phyloP scores from a whole-genome alignment of 2,888 invertebrate genomes.

The Meganola albula region DNA sequence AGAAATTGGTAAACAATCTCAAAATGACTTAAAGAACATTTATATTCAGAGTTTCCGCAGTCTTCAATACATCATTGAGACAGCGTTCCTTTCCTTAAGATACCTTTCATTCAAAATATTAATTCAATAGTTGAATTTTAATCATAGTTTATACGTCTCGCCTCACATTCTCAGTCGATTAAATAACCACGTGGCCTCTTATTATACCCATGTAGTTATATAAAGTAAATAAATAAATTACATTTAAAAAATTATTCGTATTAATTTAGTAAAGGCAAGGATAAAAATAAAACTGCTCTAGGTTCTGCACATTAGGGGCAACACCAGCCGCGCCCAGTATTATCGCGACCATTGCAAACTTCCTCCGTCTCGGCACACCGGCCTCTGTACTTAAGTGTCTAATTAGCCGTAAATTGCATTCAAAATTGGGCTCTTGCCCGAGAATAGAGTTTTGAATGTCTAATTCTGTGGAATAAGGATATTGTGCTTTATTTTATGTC shows the following conservation, averaged over 20 bases:
- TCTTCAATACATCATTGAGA: no score
- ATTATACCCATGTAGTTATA: no score
- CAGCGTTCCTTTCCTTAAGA: no score
- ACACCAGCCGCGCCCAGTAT: slow-evolving; percentile 32
- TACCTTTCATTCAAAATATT: no score
- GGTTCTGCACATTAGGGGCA: slow-evolving; percentile 45
- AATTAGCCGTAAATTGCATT: slow-evolving; percentile 72
- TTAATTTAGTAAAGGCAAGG: no score
- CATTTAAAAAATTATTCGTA: no score
- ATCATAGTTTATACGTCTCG: no score
- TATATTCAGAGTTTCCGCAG: slow-evolving; percentile 26
- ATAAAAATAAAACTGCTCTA: slow-evolving; percentile 39
- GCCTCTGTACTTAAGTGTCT: slow-evolving; percentile 65
- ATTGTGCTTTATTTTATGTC: slow-evolving; percentile 56
- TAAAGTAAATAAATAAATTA: no score
- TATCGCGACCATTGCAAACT: slow-evolving; percentile 54
- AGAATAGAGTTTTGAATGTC: slow-evolving; percentile 70
- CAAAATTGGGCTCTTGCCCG: slow-evolving; percentile 62
- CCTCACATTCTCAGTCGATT: no score
- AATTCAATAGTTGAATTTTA: no score
- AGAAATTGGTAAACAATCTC: slow-evolving; percentile 43
- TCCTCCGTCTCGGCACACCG: slow-evolving; percentile 37
- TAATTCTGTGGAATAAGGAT: slow-evolving; percentile 63
- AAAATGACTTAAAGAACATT: slow-evolving; percentile 35
- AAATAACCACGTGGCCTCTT: no score